phyloP scores from a whole-genome alignment of 2,113 vertebrate genomes.

The Caranx ignobilis region DNA sequence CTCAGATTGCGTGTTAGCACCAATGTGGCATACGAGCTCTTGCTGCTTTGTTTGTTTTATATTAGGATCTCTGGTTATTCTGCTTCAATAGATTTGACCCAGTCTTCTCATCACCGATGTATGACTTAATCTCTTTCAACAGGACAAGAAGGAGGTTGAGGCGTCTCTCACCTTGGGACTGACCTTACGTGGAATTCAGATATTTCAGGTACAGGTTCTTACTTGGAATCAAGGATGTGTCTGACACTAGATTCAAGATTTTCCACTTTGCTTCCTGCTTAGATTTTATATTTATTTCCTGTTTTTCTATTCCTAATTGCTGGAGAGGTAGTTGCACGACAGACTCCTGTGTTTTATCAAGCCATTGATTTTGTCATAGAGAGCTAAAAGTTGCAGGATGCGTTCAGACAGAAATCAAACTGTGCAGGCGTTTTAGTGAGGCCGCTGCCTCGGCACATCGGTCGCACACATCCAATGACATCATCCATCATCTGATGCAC shows the following conservation, averaged over 20 bases:
- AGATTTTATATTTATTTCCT: background rate
- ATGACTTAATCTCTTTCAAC: slow-evolving; percentile 5
- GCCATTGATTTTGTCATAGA: background rate
- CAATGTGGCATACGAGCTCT: too few species aligned
- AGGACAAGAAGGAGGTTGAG: slow-evolving; percentile 98
- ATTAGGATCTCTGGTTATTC: background rate
- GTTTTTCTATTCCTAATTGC: background rate
- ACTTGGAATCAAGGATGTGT: background rate
- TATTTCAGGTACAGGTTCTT: slow-evolving; percentile 91
- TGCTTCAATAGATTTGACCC: background rate
- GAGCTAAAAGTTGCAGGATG: background rate
- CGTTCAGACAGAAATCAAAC: background rate
- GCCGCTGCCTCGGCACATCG: background rate
- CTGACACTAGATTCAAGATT: background rate
- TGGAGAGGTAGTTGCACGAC: background rate
- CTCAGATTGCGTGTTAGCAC: background rate
- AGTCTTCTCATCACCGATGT: background rate
- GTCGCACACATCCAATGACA: background rate
- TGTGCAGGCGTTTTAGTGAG: background rate
- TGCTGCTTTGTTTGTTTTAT: background rate
- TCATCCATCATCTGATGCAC: background rate
- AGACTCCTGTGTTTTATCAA: background rate
- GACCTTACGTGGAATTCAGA: slow-evolving; percentile 97
- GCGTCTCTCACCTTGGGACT: slow-evolving; percentile 93
- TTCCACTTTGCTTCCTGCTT: background rate